Evolutionary conservation across 2,113 vertebrate species (phyloP), one percentile per base, ranked within the genome.

Genomic region (Eupsittula cactorum): DNA sequence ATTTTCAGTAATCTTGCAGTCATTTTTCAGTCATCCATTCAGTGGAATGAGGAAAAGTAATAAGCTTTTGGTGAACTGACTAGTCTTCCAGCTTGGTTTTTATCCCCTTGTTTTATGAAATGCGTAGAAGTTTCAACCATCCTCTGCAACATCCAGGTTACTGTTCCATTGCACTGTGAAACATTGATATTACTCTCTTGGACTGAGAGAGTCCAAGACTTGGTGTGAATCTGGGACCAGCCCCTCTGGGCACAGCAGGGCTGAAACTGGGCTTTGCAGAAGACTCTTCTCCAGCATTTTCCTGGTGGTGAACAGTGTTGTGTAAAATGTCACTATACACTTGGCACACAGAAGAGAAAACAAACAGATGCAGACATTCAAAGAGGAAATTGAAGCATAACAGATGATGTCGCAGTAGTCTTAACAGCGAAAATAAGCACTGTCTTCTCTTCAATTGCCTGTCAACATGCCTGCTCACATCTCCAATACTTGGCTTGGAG

Each of bases 401-500:
- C 86, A 88, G 55, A 67, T 1, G 0, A 92, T 37, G 68, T 74
- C 0, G 0, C 75, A 83, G 76, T 25, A 73, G 60, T 82, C 67
- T 59, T 74, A 88, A 71, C 4, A 6, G 41, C 6, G 37, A 83
- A 94, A 95, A 94, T 74, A 88, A 95, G 53, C 49, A 11, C 63
- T 96, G 92, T 71, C 88, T 90, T 15, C 41, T 79, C 79, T 86
- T 93, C 95, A 93, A 8, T n/a, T 37, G 31, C 75, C 75, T 94
- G 86, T 90, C 92, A 93, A 41, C 46, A 27, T 67, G 31, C n/a
- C 46, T 12, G 15, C 60, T 93, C 53, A 21, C 49, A 67, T 62
- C 76, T 73, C 59, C 82, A 74, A 3, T 41, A 16, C 53, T 86
- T 73, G 86, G 79, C 71, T 64, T n/a, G 8, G 42, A 23, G 19